Conservation (phyloP, 2,113 vertebrate genomes). For the Diadophis punctatus region DNA sequence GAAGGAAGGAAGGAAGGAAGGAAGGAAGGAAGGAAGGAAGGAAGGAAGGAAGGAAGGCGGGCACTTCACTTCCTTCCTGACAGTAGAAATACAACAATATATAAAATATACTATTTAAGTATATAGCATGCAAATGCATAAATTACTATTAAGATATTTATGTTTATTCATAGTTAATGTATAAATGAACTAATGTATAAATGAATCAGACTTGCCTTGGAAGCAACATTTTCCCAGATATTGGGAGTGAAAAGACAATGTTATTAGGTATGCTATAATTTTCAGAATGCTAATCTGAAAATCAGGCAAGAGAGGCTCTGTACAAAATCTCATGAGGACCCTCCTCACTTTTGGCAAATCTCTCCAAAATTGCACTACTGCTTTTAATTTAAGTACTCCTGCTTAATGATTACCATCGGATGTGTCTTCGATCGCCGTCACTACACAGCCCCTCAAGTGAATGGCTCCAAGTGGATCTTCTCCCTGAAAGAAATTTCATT, state of each 20-base stretch:
- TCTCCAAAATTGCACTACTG: not conserved
- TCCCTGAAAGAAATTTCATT: conserved; percentile 60
- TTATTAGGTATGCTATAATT: not conserved
- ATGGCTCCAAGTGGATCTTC: conserved; percentile 86
- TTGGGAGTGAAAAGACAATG: not conserved
- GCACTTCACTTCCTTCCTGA: not conserved
- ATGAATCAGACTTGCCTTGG: not conserved
- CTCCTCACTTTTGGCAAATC: not conserved
- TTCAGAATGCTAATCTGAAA: not conserved
- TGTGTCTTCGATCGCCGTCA: conserved; percentile 86
- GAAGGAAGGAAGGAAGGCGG: not conserved
- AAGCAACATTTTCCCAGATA: not conserved
- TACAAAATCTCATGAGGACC: not conserved
- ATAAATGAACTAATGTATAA: not conserved
- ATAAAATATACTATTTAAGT: not conserved
- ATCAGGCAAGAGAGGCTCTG: not conserved
- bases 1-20: not conserved
- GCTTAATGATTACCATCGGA: conserved; percentile 87
- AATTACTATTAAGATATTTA: not conserved
- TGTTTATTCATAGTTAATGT: not conserved
- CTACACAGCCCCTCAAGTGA: conserved; percentile 86
- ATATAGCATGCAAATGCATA: not conserved
- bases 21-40: not conserved
- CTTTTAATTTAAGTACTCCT: not conserved
- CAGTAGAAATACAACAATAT: not conserved